Percentiles rank a stretch among this genome's conserved stretches.
These are phyloP conservation scores for Caenorhabditis brenneri DNA, from an alignment of 1,140 invertebrate genomes.

Conservation along the genomic window DNA sequence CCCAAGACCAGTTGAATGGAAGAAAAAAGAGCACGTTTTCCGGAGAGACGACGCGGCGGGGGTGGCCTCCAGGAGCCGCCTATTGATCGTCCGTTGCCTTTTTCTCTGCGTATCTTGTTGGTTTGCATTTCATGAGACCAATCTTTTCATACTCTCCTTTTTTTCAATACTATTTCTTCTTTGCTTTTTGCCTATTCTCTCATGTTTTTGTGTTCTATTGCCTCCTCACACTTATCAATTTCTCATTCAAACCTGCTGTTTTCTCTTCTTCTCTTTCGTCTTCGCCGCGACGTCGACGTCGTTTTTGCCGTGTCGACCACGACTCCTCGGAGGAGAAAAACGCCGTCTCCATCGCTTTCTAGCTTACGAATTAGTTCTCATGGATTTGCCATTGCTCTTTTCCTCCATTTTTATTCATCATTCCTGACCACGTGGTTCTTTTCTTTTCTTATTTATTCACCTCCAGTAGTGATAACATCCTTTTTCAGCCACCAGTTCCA, in stretches of 20 bases:
- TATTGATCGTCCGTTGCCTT: background rate
- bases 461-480: background rate
- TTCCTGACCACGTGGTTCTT: background rate
- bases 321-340: background rate
- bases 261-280: background rate
- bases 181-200: background rate
- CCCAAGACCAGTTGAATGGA: background rate
- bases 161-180: background rate
- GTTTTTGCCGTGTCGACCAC: conserved; percentile 20
- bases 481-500: background rate
- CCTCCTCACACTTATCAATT: conserved; percentile 28
- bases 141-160: background rate
- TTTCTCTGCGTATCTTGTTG: background rate
- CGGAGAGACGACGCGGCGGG: background rate
- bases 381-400: background rate
- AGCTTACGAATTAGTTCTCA: conserved; percentile 2
- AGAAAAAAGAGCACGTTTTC: background rate
- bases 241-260: conserved; percentile 39
- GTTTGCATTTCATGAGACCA: no score
- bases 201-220: background rate
- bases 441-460: background rate
- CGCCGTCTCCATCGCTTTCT: background rate
- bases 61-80: conserved; percentile 32
- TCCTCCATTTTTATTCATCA: background rate
- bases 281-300: background rate